Base-by-base conservation (phyloP, 1,140 invertebrate species). In the Trichonephila clavipes region DNA sequence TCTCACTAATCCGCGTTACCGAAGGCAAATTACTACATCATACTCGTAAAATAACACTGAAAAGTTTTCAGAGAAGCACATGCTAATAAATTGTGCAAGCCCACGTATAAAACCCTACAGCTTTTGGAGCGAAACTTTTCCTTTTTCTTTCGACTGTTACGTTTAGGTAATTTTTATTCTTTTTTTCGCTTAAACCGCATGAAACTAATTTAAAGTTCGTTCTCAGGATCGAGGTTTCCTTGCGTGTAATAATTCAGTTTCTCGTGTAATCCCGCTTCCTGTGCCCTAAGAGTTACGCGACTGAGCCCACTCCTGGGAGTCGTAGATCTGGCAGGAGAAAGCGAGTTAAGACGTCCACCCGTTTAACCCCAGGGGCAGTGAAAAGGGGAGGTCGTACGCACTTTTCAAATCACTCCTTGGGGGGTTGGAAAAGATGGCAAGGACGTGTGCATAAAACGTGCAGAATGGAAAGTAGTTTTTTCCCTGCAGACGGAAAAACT, bases 121-220 rank as follows among this genome's bases (percentile, higher is more conserved):
- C 14, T 40, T 40, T 64, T 64, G 24, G 34, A 40, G 24, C 28
- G 28, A 40, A 51, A 51, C 5, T 40, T 18, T 40, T 77, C 10
- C 6, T 40, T 64, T 28, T 34, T 34, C 28, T 34, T 77, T 18
- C 14, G 72, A 77, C 28, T 40, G 24, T 40, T 24, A 40, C 16
- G 28, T 34, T 28, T 10, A 19, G 12, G 12, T 77, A n/a, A n/a
- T 69, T 24, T 69, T 18, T 77, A 5, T 77, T 28, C 28, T 77
- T 77, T 69, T n/a, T 77, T 77, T 40, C 28, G 3, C 34, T 77
- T 77, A 34, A 77, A 77, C 72, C 28, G 14, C 28, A 77, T 77
- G 72, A 18, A 77, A 77, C 72, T 77, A 77, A 77, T 77, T 77
- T 77, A 77, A 77, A 77, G 72, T 77, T 77, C 16, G 34, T 77